Conservation (phyloP, 2,113 vertebrate genomes). For the Okapia johnstoni region DNA sequence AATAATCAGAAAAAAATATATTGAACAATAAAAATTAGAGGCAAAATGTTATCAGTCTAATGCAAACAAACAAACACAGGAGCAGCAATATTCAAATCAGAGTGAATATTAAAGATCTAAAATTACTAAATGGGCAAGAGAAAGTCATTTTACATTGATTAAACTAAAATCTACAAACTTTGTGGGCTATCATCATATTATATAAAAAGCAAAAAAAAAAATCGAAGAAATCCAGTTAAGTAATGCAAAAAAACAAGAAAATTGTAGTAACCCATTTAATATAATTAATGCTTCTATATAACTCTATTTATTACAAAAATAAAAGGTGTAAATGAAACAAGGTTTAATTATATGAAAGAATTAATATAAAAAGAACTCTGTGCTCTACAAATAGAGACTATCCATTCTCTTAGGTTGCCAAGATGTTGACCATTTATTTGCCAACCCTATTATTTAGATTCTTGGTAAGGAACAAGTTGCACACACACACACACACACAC, state of each 20-base stretch:
- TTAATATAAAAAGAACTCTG: not conserved
- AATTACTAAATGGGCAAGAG: not conserved
- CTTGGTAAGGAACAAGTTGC: not conserved
- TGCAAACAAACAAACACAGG: not conserved
- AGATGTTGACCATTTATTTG: not conserved
- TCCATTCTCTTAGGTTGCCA: not conserved
- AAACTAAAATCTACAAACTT: not conserved
- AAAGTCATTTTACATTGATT: not conserved
- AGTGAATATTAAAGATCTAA: not conserved
- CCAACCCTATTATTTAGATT: not conserved
- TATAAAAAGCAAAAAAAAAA: not conserved
- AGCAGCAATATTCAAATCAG: not conserved
- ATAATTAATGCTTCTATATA: not conserved
- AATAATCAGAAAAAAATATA: not conserved
- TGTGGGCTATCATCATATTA: not conserved
- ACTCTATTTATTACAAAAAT: not conserved
- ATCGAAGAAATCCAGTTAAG: not conserved
- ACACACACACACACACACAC: not conserved
- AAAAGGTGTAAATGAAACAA: not conserved
- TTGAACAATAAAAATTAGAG: not conserved
- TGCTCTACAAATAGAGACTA: not conserved
- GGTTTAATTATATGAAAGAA: not conserved
- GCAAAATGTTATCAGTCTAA: not conserved
- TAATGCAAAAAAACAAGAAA: not conserved
- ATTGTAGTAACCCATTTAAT: not conserved